Evolutionary conservation across 2,888 invertebrate genomes (phyloP).

Genomic region (Tuberolachnus salignus): DNA sequence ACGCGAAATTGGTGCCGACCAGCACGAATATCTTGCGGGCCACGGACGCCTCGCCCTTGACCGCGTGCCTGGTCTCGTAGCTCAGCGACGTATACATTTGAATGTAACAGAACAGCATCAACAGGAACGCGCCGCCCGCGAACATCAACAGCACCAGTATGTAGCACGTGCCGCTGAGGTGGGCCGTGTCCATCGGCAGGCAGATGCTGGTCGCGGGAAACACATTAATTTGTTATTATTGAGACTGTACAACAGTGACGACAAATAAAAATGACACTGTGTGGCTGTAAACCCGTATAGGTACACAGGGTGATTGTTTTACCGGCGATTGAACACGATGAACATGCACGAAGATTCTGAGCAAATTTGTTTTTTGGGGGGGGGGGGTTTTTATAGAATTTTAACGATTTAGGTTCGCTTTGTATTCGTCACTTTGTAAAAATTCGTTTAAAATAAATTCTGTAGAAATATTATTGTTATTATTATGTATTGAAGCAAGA

Average conservation of each 20-base stretch:
- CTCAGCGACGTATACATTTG: slow-evolving; percentile 84
- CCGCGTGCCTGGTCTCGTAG: slow-evolving; percentile 61
- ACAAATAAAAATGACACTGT: no score
- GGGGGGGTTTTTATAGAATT: no score
- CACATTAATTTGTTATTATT: background rate
- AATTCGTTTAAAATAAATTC: no score
- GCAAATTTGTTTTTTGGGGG: no score
- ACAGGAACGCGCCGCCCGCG: slow-evolving; percentile 80
- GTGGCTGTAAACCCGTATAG: no score
- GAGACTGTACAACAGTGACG: background rate
- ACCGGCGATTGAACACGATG: no score
- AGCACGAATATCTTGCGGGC: slow-evolving; percentile 91
- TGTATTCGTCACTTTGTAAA: no score
- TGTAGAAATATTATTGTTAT: no score
- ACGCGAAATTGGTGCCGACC: slow-evolving; percentile 80
- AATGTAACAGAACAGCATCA: slow-evolving; percentile 83
- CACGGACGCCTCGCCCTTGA: slow-evolving; percentile 73
- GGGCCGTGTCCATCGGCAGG: slow-evolving; percentile 81
- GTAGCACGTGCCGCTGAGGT: slow-evolving; percentile 74
- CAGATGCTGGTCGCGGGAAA: slow-evolving; percentile 71
- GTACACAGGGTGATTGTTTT: no score
- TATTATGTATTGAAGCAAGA: no score
- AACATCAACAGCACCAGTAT: slow-evolving; percentile 76
- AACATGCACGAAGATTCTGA: no score
- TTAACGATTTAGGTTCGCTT: no score